These are phyloP conservation scores for Eristalis arbustorum DNA, from an alignment of 2,888 invertebrate genomes.

Conservation along the genomic window DNA sequence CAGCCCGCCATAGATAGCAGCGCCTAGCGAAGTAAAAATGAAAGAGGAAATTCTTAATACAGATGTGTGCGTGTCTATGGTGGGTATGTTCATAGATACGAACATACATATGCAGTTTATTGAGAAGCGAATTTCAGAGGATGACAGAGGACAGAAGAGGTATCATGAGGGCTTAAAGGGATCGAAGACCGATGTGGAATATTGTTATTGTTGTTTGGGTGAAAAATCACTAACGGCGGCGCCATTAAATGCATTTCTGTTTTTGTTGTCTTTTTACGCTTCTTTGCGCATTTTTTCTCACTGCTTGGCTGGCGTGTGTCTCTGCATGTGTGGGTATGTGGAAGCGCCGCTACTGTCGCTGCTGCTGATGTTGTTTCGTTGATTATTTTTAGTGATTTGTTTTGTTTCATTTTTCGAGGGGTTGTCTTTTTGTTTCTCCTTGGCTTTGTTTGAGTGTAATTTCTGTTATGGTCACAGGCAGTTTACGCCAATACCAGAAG, in stretches of 20 bases:
- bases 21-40: neutral
- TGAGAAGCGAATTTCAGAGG: neutral
- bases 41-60: slow-evolving; percentile 56
- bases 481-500: neutral
- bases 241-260: slow-evolving; percentile 62
- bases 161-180: neutral
- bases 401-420: slow-evolving; percentile 22
- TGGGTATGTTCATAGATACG: neutral
- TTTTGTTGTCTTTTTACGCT: slow-evolving; percentile 49
- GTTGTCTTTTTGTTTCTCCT: neutral
- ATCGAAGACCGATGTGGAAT: slow-evolving; percentile 14
- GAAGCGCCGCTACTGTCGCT: slow-evolving; percentile 8
- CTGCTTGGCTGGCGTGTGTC: slow-evolving; percentile 1
- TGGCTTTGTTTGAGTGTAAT: slow-evolving; percentile 19
- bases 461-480: slow-evolving; percentile 10
- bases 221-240: slow-evolving; percentile 55
- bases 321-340: neutral
- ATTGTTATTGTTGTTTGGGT: slow-evolving; percentile 48
- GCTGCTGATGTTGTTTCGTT: slow-evolving; percentile 35
- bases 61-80: slow-evolving; percentile 7
- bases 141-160: slow-evolving; percentile 2
- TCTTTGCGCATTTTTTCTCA: slow-evolving; percentile 14
- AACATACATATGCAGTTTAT: neutral
- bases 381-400: slow-evolving; percentile 59
- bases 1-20: slow-evolving; percentile 12